A percentile compares a stretch with the other conserved stretches of the same genome.
phyloP scores from a whole-genome alignment of 2,113 vertebrate genomes.

The Mormoops blainvillei region DNA sequence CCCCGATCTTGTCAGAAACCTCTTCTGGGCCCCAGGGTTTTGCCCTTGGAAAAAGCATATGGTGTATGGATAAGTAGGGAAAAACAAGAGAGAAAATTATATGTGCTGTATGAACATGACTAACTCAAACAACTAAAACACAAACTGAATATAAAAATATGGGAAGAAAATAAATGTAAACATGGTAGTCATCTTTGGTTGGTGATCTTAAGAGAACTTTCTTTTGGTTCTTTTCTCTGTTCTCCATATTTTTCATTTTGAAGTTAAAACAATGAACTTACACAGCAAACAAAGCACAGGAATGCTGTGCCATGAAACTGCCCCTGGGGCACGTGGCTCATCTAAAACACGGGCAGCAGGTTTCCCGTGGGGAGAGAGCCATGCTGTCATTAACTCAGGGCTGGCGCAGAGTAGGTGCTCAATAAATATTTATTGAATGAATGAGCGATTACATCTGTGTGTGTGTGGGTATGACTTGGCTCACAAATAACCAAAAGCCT shows the following conservation, averaged over 20 bases:
- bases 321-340: not conserved
- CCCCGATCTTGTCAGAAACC: not conserved
- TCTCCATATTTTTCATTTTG: not conserved
- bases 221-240: not conserved
- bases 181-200: not conserved
- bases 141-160: not conserved
- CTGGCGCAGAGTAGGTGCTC: constrained; percentile 52
- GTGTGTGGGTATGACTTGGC: constrained; percentile 36
- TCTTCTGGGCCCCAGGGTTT: not conserved
- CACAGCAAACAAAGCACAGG: not conserved
- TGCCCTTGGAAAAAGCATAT: not conserved
- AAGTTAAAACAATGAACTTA: not conserved
- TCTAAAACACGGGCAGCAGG: not conserved
- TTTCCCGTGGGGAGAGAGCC: constrained; percentile 36
- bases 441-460: constrained; percentile 39
- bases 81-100: not conserved
- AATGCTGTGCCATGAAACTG: not conserved
- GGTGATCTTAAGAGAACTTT: not conserved
- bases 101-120: not conserved
- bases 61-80: not conserved
- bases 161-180: not conserved
- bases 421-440: constrained; percentile 67
- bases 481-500: constrained; percentile 20
- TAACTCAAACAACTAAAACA: not conserved
- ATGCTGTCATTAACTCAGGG: constrained; percentile 14